phyloP scores from a whole-genome alignment of 2,113 vertebrate species.

The Trogon melanurus region DNA sequence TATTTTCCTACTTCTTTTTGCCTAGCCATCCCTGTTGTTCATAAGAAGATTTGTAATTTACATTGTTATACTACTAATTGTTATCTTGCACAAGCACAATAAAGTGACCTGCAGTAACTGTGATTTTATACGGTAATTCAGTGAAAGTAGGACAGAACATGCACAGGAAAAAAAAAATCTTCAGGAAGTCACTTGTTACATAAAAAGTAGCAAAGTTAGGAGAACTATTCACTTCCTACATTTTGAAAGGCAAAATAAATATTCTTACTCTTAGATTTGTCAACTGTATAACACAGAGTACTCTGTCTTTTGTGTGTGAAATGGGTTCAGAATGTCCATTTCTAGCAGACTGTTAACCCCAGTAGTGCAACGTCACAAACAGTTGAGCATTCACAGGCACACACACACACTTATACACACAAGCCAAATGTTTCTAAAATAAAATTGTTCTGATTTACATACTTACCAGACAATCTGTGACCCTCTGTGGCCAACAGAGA shows the following conservation, averaged over 20 bases:
- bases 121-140: not conserved
- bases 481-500: constrained; percentile 68
- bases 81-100: not conserved
- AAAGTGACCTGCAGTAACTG: not conserved
- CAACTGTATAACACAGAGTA: not conserved
- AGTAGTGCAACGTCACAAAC: not conserved
- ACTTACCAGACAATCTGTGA: constrained; percentile 58
- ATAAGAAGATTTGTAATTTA: not conserved
- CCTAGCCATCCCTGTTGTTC: not conserved
- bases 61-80: not conserved
- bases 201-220: not conserved
- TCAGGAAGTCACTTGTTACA: not conserved
- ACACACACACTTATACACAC: not conserved
- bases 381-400: not conserved
- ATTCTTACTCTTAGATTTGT: not conserved
- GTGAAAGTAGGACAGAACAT: not conserved
- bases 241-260: not conserved
- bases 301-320: not conserved
- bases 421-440: not conserved
- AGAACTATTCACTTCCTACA: not conserved
- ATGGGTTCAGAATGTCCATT: not conserved
- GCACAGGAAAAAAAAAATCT: not conserved
- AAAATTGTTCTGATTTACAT: not conserved
- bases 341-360: not conserved
- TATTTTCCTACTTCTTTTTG: not conserved